phyloP scores from a whole-genome alignment of 2,888 invertebrate genomes.

The Calliopum simillimum region DNA sequence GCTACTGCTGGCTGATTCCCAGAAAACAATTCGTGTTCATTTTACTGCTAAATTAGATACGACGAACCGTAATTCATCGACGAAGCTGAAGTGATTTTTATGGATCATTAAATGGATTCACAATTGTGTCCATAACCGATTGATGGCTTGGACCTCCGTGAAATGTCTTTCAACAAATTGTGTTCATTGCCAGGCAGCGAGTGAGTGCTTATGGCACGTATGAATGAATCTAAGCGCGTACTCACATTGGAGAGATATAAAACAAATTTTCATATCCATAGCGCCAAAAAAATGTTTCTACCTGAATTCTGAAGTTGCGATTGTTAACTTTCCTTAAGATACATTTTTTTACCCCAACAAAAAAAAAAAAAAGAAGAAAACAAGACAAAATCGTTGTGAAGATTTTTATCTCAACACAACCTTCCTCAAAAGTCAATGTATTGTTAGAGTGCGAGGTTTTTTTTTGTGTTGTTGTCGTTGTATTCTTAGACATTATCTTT shows the following conservation, averaged over 20 bases:
- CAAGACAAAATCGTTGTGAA: neutral
- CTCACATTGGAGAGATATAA: too few species aligned
- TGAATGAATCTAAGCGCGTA: too few species aligned
- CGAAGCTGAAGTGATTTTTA: constrained; percentile 18
- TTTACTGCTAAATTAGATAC: constrained; percentile 19
- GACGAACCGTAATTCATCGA: neutral
- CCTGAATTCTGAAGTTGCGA: neutral
- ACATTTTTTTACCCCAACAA: neutral
- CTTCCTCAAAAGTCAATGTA: neutral
- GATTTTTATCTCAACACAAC: constrained; percentile 18
- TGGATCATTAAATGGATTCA: constrained; percentile 9
- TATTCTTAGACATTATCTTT: constrained; percentile 1
- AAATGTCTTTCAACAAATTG: neutral
- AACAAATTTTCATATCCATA: neutral
- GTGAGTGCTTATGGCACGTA: neutral
- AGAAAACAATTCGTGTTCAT: constrained; percentile 20
- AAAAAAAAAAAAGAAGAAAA: too few species aligned
- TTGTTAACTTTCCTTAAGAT: neutral
- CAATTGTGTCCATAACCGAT: neutral
- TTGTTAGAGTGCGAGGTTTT: too few species aligned
- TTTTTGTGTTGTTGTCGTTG: neutral
- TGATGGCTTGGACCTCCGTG: constrained; percentile 14
- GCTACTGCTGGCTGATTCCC: neutral
- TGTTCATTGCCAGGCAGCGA: neutral
- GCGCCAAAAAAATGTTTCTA: neutral